A percentile compares a stretch with the other conserved stretches of the same genome.
Evolutionary conservation across 2,113 vertebrate genomes (phyloP).

Genomic region (Tapirus terrestris): DNA sequence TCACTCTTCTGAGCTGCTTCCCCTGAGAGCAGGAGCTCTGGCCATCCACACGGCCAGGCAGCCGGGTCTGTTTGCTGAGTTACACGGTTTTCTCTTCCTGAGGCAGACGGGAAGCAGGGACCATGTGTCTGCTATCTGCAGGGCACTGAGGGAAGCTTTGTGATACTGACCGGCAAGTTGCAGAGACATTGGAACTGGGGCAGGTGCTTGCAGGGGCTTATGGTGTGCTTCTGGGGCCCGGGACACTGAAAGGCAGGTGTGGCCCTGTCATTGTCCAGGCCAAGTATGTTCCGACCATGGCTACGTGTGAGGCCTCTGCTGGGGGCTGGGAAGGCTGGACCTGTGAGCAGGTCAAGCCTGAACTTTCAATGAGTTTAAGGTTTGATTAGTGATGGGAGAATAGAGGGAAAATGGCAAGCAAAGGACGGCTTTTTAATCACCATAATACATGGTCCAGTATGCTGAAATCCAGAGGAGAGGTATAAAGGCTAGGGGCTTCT

Average conservation of each 20-base stretch:
- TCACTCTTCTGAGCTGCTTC: neutral
- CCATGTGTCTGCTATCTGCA: neutral
- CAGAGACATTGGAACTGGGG: too few relatives aligned
- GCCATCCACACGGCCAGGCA: neutral
- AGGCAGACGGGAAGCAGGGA: constrained; percentile 52
- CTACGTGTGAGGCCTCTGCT: neutral
- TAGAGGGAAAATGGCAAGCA: neutral
- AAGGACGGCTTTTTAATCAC: neutral
- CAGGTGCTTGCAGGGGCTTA: neutral
- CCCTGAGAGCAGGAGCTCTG: neutral
- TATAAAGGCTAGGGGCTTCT: neutral
- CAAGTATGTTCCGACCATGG: rapidly evolving
- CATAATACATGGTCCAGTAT: too few relatives aligned
- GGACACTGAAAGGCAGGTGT: too few relatives aligned
- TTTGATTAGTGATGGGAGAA: neutral
- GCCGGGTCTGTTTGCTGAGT: constrained; percentile 25
- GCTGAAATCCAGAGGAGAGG: neutral
- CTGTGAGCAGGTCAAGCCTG: neutral
- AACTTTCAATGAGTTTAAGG: neutral
- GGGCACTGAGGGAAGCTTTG: neutral
- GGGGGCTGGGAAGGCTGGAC: neutral
- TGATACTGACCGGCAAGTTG: neutral
- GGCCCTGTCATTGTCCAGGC: neutral
- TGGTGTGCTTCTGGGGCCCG: neutral
- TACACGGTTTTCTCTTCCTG: constrained; percentile 46